Evolutionary conservation across 2,888 invertebrate species (phyloP).

Genomic region (Orchesellides sinensis): DNA sequence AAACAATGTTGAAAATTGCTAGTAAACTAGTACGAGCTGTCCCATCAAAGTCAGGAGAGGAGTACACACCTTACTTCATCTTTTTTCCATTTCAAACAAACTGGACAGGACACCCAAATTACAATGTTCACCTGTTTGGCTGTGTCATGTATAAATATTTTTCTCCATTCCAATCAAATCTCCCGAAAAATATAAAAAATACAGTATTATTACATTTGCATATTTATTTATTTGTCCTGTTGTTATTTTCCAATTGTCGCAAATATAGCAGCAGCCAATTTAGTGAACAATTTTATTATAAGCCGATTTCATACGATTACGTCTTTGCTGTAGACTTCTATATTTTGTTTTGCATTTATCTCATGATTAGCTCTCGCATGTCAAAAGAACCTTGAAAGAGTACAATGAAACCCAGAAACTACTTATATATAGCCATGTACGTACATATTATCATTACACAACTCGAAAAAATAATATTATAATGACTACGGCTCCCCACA

Average conservation of each 20-base stretch:
- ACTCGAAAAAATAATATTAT: too few species aligned
- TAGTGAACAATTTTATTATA: too few species aligned
- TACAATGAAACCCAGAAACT: too few species aligned
- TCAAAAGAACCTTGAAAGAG: conserved; percentile 37
- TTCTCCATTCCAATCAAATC: conserved; percentile 5
- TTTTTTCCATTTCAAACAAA: too few species aligned
- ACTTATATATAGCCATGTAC: too few species aligned
- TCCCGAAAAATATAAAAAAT: background rate
- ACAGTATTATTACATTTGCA: conserved; percentile 32
- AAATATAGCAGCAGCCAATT: background rate
- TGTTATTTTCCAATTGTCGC: background rate
- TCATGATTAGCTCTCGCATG: conserved; percentile 44
- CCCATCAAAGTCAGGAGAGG: conserved; percentile 47
- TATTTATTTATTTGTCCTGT: conserved; percentile 19
- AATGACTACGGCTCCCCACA: conserved; percentile 7
- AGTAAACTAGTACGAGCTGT: conserved; percentile 11
- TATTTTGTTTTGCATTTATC: too few species aligned
- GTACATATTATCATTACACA: too few species aligned
- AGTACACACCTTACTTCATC: conserved; percentile 43
- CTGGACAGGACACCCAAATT: conserved; percentile 1
- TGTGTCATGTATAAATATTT: too few species aligned
- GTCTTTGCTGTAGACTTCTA: too few species aligned
- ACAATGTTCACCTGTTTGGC: too few species aligned
- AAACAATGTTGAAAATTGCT: background rate
- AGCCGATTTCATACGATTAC: too few species aligned